phyloP scores from a whole-genome alignment of 2,888 invertebrate genomes.

The Meganola albula region DNA sequence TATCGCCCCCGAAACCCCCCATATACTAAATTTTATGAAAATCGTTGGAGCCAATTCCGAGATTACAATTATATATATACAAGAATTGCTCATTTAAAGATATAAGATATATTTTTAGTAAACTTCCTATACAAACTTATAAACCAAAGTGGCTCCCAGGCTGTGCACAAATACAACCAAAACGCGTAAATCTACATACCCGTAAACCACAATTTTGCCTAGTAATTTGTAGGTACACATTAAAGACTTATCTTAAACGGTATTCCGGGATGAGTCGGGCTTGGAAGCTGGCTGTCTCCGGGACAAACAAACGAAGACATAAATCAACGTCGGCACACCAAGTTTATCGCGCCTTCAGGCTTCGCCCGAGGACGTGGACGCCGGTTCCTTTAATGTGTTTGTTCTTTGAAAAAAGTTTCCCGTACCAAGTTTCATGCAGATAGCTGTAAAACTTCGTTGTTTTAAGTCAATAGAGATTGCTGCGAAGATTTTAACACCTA shows the following conservation, averaged over 20 bases:
- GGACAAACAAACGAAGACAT: conserved; percentile 72
- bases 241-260: conserved; percentile 60
- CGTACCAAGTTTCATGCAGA: conserved; percentile 35
- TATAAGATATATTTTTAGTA: too few relatives aligned
- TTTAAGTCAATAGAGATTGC: conserved; percentile 32
- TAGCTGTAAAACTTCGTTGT: conserved; percentile 31
- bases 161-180: too few relatives aligned
- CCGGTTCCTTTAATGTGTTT: conserved; percentile 63
- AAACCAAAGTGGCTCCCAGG: conserved; percentile 25
- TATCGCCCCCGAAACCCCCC: too few relatives aligned
- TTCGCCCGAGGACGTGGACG: conserved; percentile 43
- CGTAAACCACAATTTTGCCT: conserved; percentile 51
- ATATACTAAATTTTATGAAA: too few relatives aligned
- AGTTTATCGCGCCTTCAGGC: conserved; percentile 65
- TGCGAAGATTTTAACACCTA: conserved; percentile 11
- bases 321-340: conserved; percentile 70
- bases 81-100: too few relatives aligned
- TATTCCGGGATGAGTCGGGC: conserved; percentile 54
- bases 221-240: conserved; percentile 65
- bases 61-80: too few relatives aligned
- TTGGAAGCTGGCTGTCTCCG: conserved; percentile 52
- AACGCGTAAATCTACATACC: too few relatives aligned
- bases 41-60: too few relatives aligned
- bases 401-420: conserved; percentile 49
- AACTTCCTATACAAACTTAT: conserved; percentile 34